These are phyloP conservation scores for Drymodes brunneopygia DNA, from an alignment of 2,113 vertebrate species.

Conservation along the genomic window DNA sequence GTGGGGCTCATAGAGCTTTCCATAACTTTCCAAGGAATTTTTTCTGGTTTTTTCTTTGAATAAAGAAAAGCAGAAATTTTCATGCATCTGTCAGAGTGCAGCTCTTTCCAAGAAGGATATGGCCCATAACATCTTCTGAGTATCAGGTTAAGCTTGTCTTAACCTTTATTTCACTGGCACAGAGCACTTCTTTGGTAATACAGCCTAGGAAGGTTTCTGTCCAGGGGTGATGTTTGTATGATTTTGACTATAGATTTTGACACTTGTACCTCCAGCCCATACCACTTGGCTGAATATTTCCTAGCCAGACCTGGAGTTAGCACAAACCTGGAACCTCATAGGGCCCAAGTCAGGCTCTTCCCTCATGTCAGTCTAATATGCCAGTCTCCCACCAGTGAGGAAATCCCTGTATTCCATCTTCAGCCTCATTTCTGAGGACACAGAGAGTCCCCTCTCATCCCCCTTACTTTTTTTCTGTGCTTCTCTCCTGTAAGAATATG, in stretches of 20 bases:
- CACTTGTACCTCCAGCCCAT: background rate
- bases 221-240: background rate
- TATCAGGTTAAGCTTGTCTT: background rate
- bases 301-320: accelerated
- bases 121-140: background rate
- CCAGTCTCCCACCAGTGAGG: accelerated
- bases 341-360: background rate
- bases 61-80: background rate
- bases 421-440: background rate
- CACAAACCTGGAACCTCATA: background rate
- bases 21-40: background rate
- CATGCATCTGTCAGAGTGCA: accelerated
- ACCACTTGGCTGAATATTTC: accelerated
- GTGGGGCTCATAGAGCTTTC: background rate
- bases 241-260: background rate
- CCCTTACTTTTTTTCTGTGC: background rate
- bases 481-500: background rate
- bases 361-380: background rate
- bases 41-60: background rate
- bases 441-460: accelerated
- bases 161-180: background rate
- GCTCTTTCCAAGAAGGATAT: background rate
- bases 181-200: background rate
- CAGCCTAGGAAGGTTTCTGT: background rate
- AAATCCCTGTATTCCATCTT: background rate